Base-by-base conservation (phyloP, 1,140 invertebrate species). In the Paralvinella palmiformis region DNA sequence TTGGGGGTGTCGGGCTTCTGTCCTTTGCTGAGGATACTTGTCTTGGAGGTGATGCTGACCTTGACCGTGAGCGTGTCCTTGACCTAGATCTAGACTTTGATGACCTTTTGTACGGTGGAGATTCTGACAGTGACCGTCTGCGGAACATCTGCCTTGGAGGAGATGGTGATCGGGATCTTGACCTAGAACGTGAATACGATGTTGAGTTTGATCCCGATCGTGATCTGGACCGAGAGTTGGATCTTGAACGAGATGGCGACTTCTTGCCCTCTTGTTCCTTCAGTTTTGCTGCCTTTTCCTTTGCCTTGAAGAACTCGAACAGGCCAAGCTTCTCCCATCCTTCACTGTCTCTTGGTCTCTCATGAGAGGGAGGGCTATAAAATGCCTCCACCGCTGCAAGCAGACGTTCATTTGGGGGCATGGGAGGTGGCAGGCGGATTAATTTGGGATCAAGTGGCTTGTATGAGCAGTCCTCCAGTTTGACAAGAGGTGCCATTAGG, bases 261-360 rank as follows among this genome's bases (percentile, higher is more conserved):
- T 32, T 36, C 13, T 13, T 17, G 45, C 20, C 32, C 62, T 72
- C 71, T 64, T 94, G 89, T 73, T 95, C 91, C 79, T 94, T 95
- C 69, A 89, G 86, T 75, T 92, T 93, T 65, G 88, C 86, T 0
- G 93, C 92, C 52, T 86, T 84, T 81, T 93, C 92, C 81, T 98
- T 98, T 0, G 93, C 91, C 83, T 93, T 94, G 80, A 93, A 98
- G 81, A 96, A 98, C 83, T 98, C 95, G 80, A 96, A 97, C 24
- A 98, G 83, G 63, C 92, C 94, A 72, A 97, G 82, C 80, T 96
- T 94, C 77, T 98, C 95, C 95, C 95, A 98, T 44, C 96, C 95
- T 77, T 98, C 94, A 82, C 91, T 92, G 80, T 98, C 94, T 73
- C 94, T 83, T 0, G 94, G 94, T 64, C 91, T 85, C 70, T 97